Base-by-base conservation (phyloP, 2,797 vertebrate genomes). In the Phalanger gymnotis region DNA sequence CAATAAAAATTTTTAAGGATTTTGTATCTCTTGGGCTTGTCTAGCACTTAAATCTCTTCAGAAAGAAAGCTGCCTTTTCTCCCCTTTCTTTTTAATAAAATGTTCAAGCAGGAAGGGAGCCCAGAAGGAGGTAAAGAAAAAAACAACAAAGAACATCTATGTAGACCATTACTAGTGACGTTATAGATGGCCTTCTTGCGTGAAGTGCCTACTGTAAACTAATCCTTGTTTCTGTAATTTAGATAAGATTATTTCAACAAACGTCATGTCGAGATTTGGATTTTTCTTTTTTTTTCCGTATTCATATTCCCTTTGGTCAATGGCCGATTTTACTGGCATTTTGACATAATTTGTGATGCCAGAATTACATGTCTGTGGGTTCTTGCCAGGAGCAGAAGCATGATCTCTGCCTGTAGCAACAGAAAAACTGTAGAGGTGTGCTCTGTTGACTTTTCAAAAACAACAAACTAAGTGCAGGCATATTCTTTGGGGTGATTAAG, bases 161-260 rank as follows among this genome's bases (percentile, higher is more conserved):
- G 94, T 91, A 95, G 89, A 51, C 96, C 95, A 92, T 54, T 94
- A 93, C 90, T 58, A 95, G 66, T 95, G 87, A 97, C 57, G 94
- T 95, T 94, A 96, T 89, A 5, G 9, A 94, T 89, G 81, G 92
- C 89, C n/a, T 96, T 96, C 61, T 58, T 16, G 91, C 92, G 94
- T 94, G 93, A 96, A 57, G 3, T 27, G 28, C 90, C 27, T 40
- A 66, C 87, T 81, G 91, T 95, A 96, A 97, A 98, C 90, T 96
- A 94, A 95, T n/a, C 25, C 87, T 22, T 87, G 55, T 93, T 96
- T 96, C 97, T 92, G 90, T 9, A 90, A 66, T 97, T 98, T 96
- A 95, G n/a, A 58, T 98, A 97, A 98, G 97, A 97, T 97, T 96
- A 66, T 97, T 98, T 97, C 95, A 96, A 94, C 93, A 97, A 97